phyloP scores from a whole-genome alignment of 2,113 vertebrate genomes.

The Antennarius striatus region DNA sequence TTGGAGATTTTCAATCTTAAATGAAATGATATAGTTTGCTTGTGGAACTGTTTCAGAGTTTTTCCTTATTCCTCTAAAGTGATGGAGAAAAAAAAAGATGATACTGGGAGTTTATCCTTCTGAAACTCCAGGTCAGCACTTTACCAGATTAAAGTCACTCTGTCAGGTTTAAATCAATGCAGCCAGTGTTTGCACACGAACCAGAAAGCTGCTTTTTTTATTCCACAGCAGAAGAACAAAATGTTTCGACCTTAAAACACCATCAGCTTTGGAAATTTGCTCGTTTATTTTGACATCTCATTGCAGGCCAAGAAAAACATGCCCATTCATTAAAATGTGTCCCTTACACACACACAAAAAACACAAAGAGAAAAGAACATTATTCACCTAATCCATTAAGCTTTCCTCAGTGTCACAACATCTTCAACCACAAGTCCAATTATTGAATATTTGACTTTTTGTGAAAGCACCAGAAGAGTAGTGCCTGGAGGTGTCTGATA shows the following conservation, averaged over 20 bases:
- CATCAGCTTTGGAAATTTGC: slow-evolving; percentile 53
- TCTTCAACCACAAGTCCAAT: slow-evolving; percentile 33
- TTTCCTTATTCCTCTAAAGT: no score
- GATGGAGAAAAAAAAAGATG: no score
- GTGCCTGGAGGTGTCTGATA: slow-evolving; percentile 33
- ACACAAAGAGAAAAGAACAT: slow-evolving; percentile 40
- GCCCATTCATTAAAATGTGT: slow-evolving; percentile 50
- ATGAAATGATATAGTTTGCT: no score
- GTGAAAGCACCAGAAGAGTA: slow-evolving; percentile 9
- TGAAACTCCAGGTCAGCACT: not conserved
- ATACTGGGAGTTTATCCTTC: no score
- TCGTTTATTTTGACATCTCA: slow-evolving; percentile 66
- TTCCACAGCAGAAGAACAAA: slow-evolving; percentile 53
- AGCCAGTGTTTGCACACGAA: slow-evolving; percentile 32
- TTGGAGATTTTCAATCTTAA: not conserved
- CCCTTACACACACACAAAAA: slow-evolving; percentile 22
- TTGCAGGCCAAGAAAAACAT: slow-evolving; percentile 58
- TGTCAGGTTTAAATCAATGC: slow-evolving; percentile 19
- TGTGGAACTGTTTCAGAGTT: no score
- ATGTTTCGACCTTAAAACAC: slow-evolving; percentile 53
- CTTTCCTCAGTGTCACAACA: slow-evolving; percentile 39
- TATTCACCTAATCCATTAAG: slow-evolving; percentile 28
- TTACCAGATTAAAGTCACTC: not conserved
- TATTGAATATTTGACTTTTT: slow-evolving; percentile 27
- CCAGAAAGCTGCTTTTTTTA: slow-evolving; percentile 50